phyloP scores from a whole-genome alignment of 2,888 invertebrate species.

The Heliconius charithonia region DNA sequence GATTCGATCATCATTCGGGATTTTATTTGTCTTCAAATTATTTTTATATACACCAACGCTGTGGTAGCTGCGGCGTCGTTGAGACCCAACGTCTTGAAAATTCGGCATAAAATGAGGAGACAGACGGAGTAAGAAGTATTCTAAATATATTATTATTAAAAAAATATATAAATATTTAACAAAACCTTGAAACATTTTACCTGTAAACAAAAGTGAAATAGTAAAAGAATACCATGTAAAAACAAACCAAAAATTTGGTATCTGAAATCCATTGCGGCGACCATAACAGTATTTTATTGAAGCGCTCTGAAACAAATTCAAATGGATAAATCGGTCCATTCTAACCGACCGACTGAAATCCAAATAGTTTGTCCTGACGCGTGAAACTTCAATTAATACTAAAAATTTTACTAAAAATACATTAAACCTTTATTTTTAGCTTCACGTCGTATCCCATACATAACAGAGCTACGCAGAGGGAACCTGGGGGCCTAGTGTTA shows the following conservation, averaged over 20 bases:
- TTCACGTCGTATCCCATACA: no score
- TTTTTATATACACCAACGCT: no score
- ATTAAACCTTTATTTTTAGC: background rate
- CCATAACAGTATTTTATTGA: constrained; percentile 4
- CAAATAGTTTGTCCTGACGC: constrained; percentile 55
- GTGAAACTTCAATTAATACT: constrained; percentile 60
- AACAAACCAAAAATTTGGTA: background rate
- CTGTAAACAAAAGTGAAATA: background rate
- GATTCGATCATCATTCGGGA: no score
- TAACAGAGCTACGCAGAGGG: no score
- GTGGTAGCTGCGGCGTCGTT: no score
- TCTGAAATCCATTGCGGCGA: constrained; percentile 7
- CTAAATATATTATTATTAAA: no score
- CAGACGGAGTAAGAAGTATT: no score
- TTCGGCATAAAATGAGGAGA: background rate
- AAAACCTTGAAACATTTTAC: background rate
- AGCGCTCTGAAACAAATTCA: constrained; percentile 22
- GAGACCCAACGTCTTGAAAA: background rate
- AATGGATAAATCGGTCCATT: constrained; percentile 14
- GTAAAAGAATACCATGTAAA: background rate
- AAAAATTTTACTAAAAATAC: constrained; percentile 30
- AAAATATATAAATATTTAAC: no score
- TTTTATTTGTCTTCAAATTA: no score
- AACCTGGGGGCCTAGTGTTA: no score
- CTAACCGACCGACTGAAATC: constrained; percentile 40